Base-by-base conservation (phyloP, 1,140 invertebrate species). In the Antheraea mylitta region DNA sequence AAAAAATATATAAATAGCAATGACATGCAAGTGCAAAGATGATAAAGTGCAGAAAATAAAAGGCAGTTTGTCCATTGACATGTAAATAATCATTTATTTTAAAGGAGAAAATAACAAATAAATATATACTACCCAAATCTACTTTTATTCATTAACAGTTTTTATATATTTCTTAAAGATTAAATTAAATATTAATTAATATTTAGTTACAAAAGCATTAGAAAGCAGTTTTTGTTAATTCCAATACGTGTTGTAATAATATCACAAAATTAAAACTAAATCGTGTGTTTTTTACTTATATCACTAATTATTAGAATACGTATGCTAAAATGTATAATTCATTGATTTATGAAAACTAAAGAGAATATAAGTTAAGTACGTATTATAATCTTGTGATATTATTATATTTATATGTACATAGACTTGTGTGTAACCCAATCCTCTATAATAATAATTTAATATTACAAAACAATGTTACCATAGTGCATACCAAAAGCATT, bases 61-160 rank as follows among this genome's bases (percentile, higher is more conserved):
- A 90, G 83, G 76, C 86, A 73, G 65, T 68, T 78, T 53, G 70
- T 79, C 69, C 77, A 82, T 67, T 71, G 72, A 77, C 79, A 71
- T n/a, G 83, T 86, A 88, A 82, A 87, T 83, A 85, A 42, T 69
- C 72, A 79, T 88, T 90, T 90, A 88, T 86, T 88, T 72, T 16
- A 13, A 67, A 69, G 74, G 65, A 70, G 59, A 64, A 68, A 65
- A 72, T 63, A 63, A 63, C 61, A 63, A 64, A 68, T 53, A 66
- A 69, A 13, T 69, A 70, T 66, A 68, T 22, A 66, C 58, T 53
- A 37, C 11, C 16, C 10, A 37, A 37, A 61, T 22, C 45, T 53
- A 53, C 16, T 53, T 53, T 53, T 30, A 30, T 30, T 30, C 4
- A 30, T 30, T 53, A 53, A 53, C 45, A 53, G 2, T 53, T 13